These are phyloP conservation scores for Morelia viridis DNA, from an alignment of 2,797 vertebrate species.

Conservation along the genomic window DNA sequence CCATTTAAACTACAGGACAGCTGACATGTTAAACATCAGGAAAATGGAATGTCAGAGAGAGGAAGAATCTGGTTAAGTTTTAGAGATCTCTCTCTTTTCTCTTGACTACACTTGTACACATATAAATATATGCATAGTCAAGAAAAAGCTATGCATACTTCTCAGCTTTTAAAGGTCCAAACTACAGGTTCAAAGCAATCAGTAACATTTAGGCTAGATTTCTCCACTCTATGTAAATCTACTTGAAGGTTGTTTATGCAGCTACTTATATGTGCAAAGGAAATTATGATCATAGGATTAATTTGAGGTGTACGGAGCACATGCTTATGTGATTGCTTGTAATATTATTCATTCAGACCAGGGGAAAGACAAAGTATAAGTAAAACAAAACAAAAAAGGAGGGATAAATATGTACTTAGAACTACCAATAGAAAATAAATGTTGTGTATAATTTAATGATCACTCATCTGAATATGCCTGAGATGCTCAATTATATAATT, in stretches of 20 bases:
- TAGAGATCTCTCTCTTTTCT: background rate
- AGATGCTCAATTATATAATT: slow-evolving; percentile 48
- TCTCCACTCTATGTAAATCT: slow-evolving; percentile 19
- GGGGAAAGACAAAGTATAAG: slow-evolving; percentile 28
- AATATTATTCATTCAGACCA: slow-evolving; percentile 38
- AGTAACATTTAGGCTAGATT: slow-evolving; percentile 25
- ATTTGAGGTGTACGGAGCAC: slow-evolving; percentile 3
- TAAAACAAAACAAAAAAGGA: background rate
- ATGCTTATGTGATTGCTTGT: slow-evolving; percentile 29
- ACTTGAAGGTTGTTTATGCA: background rate
- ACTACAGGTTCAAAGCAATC: slow-evolving; percentile 19
- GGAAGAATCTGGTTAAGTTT: background rate
- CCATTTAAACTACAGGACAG: slow-evolving; percentile 11
- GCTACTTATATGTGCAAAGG: slow-evolving; percentile 40
- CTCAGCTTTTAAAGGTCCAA: background rate
- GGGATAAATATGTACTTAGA: slow-evolving; percentile 14
- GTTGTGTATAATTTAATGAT: slow-evolving; percentile 10
- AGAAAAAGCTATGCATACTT: background rate
- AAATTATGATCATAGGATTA: slow-evolving; percentile 37
- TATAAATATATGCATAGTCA: background rate
- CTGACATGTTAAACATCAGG: slow-evolving; percentile 18
- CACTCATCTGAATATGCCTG: slow-evolving; percentile 38
- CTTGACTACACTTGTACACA: background rate
- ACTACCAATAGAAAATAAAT: slow-evolving; percentile 38
- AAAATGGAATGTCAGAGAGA: slow-evolving; percentile 4